Evolutionary conservation across 1,140 invertebrate genomes (phyloP), one percentile per base, ranked within the genome.

Genomic region (Brachystomella parvula): DNA sequence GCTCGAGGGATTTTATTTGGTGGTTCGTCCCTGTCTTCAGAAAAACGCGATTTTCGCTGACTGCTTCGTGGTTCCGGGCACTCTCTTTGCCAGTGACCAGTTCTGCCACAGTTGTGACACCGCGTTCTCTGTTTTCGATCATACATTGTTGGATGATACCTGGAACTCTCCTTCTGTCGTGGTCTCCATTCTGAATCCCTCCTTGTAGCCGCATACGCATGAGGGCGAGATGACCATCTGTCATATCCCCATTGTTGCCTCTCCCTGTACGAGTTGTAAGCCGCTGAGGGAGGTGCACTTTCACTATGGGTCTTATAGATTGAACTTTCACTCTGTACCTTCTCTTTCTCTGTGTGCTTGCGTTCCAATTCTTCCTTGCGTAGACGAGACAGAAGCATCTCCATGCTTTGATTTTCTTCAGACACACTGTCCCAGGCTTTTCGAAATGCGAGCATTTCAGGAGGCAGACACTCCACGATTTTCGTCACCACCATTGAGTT

Each of bases 361-460:
- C 28, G 31, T 30, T 60, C 49, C n/a, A 65, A 33, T 9, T 61
- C 53, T 35, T 65, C 64, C 31, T 59, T 59, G 24, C 35, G 15
- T 47, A 65, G 53, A 24, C 64, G 49, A 24, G 49, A 6, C 60
- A 65, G 64, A 3, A 65, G 56, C 15, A 24, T 44, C 9, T 28
- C n/a, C 64, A 60, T 59, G 2, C 53, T 65, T 29, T 66, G 58
- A 2, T 49, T 47, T 2, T 26, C 59, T 17, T 64, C 65, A 2
- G 58, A 2, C 3, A 66, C 65, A 31, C 33, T 47, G 58, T 62
- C 59, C 65, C 65, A 66, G 3, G 58, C 39, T 33, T 61, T 66
- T 29, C 49, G 39, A 28, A 61, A 66, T 9, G 60, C 33, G 15
- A 28, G 39, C 17, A 44, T 33, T 17, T 47, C 39, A 29, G 62